Conservation (phyloP, 2,113 vertebrate genomes). For the Geococcyx californianus region DNA sequence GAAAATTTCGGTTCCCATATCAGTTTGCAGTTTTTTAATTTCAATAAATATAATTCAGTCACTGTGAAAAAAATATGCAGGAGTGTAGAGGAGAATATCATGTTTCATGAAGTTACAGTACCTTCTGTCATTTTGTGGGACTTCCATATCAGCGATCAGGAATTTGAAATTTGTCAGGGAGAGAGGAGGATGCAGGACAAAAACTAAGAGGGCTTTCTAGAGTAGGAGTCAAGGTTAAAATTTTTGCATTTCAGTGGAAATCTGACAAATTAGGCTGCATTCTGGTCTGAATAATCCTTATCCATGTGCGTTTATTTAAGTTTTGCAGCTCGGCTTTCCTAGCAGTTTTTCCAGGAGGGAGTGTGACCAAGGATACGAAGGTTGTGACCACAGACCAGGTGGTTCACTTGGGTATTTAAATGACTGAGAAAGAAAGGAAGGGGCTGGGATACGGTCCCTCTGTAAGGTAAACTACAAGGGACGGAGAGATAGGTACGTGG, state of each 20-base stretch:
- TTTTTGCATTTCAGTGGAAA: neutral
- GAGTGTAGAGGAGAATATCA: accelerated
- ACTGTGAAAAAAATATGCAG: neutral
- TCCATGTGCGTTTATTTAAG: accelerated
- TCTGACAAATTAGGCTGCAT: neutral
- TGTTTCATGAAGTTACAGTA: neutral
- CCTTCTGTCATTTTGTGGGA: neutral
- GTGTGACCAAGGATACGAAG: accelerated
- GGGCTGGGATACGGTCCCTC: neutral
- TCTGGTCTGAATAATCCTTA: neutral
- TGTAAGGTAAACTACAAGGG: neutral
- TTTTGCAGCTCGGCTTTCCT: neutral
- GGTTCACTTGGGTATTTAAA: neutral
- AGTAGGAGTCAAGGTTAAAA: neutral
- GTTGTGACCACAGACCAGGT: neutral
- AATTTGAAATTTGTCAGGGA: neutral
- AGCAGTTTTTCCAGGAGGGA: neutral
- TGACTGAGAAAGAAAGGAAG: neutral
- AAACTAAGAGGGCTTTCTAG: neutral
- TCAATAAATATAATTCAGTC: neutral
- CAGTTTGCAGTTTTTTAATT: neutral
- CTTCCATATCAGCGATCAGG: neutral
- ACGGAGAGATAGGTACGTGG: neutral
- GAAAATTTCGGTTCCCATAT: neutral
- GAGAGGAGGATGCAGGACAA: neutral